Evolutionary conservation across 2,113 vertebrate genomes (phyloP).

Genomic region (Porphyrio hochstetteri): DNA sequence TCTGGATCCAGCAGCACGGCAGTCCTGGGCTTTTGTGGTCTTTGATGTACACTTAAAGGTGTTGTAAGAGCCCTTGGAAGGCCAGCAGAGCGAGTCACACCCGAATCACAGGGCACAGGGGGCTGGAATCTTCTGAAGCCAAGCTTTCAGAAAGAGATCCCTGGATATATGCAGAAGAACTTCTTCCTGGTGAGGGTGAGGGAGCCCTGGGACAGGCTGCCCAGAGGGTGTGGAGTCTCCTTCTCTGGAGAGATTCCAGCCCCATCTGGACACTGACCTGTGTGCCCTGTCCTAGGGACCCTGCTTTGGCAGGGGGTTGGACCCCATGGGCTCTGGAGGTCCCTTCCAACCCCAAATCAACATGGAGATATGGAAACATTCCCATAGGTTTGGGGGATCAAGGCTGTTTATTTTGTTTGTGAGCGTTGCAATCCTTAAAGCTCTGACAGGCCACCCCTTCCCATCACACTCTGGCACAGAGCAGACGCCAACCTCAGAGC

Average conservation of each 20-base stretch:
- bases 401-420: neutral
- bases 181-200: no score
- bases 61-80: neutral
- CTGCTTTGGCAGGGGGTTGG: no score
- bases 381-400: neutral
- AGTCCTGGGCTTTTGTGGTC: neutral
- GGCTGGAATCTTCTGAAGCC: neutral
- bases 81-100: fast-evolving
- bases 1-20: neutral
- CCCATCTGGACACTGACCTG: no score
- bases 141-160: neutral
- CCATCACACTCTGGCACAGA: neutral
- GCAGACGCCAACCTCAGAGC: neutral
- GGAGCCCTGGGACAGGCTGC: no score
- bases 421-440: neutral
- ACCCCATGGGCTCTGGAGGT: no score
- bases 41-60: neutral
- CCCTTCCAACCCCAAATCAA: no score
- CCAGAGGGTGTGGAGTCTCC: no score
- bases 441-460: neutral
- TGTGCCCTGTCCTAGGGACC: no score
- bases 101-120: neutral
- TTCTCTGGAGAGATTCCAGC: no score
- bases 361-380: no score
- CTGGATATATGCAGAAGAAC: neutral